A percentile compares a stretch with the other conserved stretches of the same genome.
These are phyloP conservation scores for Leptinotarsa undecemlineata DNA, from an alignment of 1,140 invertebrate genomes.

Conservation along the genomic window DNA sequence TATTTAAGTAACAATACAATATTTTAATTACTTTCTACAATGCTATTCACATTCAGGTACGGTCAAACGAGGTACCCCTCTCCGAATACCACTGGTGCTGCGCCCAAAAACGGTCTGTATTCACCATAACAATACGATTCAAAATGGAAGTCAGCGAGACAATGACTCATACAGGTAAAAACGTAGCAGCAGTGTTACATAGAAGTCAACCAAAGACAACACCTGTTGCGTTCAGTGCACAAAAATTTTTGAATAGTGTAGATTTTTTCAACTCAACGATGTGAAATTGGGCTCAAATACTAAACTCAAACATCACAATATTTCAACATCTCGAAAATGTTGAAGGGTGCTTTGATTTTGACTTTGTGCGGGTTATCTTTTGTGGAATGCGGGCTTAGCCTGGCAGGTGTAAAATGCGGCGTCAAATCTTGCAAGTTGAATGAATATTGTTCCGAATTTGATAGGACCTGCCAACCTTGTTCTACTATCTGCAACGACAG, in stretches of 20 bases:
- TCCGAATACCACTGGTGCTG: slow-evolving; percentile 2
- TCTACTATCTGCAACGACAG: slow-evolving; percentile 36
- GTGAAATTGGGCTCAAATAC: slow-evolving; percentile 13
- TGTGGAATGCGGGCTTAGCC: slow-evolving; percentile 27
- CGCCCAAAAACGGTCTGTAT: slow-evolving; percentile 17
- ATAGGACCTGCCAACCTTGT: slow-evolving; percentile 41
- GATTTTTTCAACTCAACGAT: slow-evolving; percentile 4
- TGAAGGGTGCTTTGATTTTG: slow-evolving; percentile 26
- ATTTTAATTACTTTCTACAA: background rate
- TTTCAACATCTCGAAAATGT: slow-evolving; percentile 33
- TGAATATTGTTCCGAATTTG: slow-evolving; percentile 43
- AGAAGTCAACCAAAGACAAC: slow-evolving; percentile 35
- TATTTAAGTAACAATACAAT: background rate
- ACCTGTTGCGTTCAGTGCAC: slow-evolving; percentile 37
- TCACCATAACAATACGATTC: background rate
- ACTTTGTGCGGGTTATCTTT: slow-evolving; percentile 23
- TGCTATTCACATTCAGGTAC: slow-evolving; percentile 13
- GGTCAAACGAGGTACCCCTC: background rate
- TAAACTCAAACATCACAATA: slow-evolving; percentile 15
- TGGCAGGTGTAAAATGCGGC: slow-evolving; percentile 39
- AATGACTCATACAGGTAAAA: slow-evolving; percentile 48
- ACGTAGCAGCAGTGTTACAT: slow-evolving; percentile 32
- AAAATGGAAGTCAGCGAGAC: background rate
- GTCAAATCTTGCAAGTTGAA: slow-evolving; percentile 37
- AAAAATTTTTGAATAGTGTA: background rate